A percentile compares a stretch with the other conserved stretches of the same genome.
These are phyloP conservation scores for Pavo muticus DNA, from an alignment of 2,113 vertebrate genomes.

Conservation along the genomic window DNA sequence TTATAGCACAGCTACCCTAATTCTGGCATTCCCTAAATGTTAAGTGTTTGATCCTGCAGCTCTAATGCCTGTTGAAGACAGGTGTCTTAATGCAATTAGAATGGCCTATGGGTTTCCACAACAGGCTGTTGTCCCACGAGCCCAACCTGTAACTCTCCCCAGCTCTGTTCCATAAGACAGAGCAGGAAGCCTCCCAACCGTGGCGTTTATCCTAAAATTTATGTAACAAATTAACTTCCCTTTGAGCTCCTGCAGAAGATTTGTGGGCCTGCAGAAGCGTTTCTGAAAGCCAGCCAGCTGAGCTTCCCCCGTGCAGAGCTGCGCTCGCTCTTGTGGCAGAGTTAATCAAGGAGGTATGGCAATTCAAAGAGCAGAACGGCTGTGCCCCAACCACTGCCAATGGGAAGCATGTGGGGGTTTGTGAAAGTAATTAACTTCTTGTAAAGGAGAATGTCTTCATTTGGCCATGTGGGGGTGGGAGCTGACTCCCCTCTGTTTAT, in stretches of 20 bases:
- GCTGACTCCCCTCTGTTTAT: background rate
- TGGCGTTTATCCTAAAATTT: background rate
- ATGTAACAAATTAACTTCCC: slow-evolving; percentile 15
- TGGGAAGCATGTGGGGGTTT: background rate
- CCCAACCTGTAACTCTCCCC: background rate
- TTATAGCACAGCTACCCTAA: background rate
- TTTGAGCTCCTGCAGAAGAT: background rate
- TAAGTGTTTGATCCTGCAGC: background rate
- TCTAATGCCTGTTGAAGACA: background rate
- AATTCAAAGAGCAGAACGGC: background rate
- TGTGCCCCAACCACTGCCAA: background rate
- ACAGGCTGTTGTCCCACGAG: background rate
- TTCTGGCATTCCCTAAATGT: background rate
- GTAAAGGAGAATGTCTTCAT: background rate
- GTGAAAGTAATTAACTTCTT: background rate
- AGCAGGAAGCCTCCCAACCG: background rate
- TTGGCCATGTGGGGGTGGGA: background rate
- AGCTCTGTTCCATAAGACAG: background rate
- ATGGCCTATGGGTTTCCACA: background rate
- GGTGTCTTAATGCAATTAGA: background rate
- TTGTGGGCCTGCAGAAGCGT: background rate
- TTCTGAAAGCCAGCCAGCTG: slow-evolving; percentile 11
- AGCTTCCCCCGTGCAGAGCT: background rate
- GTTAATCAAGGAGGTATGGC: background rate
- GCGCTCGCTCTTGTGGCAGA: background rate